phyloP scores from a whole-genome alignment of 1,140 invertebrate species.

The Atta texana region DNA sequence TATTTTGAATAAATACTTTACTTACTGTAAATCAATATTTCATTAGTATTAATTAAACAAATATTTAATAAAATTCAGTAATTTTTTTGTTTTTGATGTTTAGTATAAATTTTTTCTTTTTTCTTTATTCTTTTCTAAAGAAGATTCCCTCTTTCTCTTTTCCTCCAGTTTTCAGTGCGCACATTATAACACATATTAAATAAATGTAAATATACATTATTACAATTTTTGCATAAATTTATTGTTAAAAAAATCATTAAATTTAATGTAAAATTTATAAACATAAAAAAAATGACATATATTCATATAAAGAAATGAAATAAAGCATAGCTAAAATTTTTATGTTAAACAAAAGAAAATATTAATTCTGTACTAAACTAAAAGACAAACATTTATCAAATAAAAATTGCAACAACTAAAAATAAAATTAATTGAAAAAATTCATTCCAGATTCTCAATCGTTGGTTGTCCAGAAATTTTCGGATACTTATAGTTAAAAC shows the following conservation, averaged over 20 bases:
- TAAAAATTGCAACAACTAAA: background rate
- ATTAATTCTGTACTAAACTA: background rate
- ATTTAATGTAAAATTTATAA: background rate
- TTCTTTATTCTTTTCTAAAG: too few relatives aligned
- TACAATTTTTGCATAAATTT: conserved; percentile 19
- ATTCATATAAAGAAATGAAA: background rate
- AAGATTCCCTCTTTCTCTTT: too few relatives aligned
- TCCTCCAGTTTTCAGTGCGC: too few relatives aligned
- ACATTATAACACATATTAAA: background rate
- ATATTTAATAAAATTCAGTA: too few relatives aligned
- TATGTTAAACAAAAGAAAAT: background rate
- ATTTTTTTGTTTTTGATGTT: too few relatives aligned
- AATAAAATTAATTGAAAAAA: conserved; percentile 24
- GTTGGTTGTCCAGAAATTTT: background rate
- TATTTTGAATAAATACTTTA: too few relatives aligned
- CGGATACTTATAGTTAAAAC: background rate
- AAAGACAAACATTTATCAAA: background rate
- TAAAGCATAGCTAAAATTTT: background rate
- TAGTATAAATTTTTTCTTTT: too few relatives aligned
- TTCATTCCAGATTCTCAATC: background rate
- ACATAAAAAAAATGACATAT: background rate
- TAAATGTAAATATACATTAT: background rate
- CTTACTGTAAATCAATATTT: too few relatives aligned
- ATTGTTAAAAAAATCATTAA: background rate
- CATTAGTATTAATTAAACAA: too few relatives aligned